A percentile compares a stretch with the other conserved stretches of the same genome.
These are phyloP conservation scores for Lemur catta DNA, from an alignment of 2,797 vertebrate species.

Conservation along the genomic window DNA sequence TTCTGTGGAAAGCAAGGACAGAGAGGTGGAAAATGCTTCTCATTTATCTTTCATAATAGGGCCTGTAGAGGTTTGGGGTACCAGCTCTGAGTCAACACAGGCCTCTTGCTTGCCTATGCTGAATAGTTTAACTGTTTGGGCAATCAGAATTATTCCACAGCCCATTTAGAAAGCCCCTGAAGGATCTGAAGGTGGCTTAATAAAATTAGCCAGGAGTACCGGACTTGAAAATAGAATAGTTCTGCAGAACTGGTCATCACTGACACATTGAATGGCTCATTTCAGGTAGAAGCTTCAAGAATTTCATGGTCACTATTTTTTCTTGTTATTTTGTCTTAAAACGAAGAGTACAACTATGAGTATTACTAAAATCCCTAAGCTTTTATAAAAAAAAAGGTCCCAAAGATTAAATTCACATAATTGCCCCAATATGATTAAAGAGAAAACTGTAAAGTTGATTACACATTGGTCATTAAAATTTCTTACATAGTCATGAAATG, in stretches of 20 bases:
- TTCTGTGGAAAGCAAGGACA: slow-evolving; percentile 51
- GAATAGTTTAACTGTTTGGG: not conserved
- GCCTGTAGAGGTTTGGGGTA: not conserved
- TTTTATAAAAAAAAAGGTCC: not conserved
- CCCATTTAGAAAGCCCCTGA: not conserved
- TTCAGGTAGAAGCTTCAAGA: slow-evolving; percentile 35
- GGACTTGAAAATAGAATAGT: slow-evolving; percentile 32
- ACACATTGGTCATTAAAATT: not conserved
- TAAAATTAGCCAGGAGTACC: slow-evolving; percentile 11
- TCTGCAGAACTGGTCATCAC: slow-evolving; percentile 6
- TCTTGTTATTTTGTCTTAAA: slow-evolving; percentile 46
- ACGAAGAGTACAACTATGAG: not conserved
- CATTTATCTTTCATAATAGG: slow-evolving; percentile 46
- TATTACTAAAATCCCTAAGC: not conserved
- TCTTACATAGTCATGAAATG: not conserved
- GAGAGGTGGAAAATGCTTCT: slow-evolving; percentile 14
- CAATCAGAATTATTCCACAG: not conserved
- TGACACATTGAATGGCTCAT: not conserved
- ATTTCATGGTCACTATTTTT: not conserved
- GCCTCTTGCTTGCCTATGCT: not conserved
- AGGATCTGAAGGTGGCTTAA: not conserved
- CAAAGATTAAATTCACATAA: not conserved
- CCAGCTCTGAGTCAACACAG: not conserved
- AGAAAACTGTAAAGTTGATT: not conserved
- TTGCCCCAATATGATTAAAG: not conserved